Base-by-base conservation (phyloP, 2,113 vertebrate genomes). In the Phasianus colchicus region DNA sequence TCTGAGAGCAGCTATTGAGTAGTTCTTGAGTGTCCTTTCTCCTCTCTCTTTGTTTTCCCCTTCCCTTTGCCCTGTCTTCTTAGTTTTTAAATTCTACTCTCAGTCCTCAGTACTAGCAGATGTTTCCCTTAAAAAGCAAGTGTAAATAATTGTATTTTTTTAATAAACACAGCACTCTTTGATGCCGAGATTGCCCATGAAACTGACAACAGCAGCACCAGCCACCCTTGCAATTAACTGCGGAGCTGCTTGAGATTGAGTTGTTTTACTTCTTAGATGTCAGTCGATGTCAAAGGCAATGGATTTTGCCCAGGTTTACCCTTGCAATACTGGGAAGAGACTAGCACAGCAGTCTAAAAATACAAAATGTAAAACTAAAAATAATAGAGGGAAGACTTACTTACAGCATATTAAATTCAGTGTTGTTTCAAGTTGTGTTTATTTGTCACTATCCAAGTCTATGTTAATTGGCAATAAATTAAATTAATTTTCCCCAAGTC, bases 141-240 rank as follows among this genome's bases (percentile, higher is more conserved):
- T 65, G 40, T 50, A 80, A 83, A 61, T 83, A 6, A 16, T 45
- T 25, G 30, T 34, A 34, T 48, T 66, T 52, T 45, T 45, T 50
- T 50, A 50, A 34, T 47, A 61, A 40, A 84, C 6, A 8, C 15
- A 73, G n/a, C 36, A 30, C 25, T 47, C 38, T 38, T 16, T 78
- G 19, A 36, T 4, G 7, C n/a, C 3, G 7, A 40, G 13, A 21
- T 54, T 63, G 89, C n/a, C 17, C 16, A 34, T 7, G 0, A 2
- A 25, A 36, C 21, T 43, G 54, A 69, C 6, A 58, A 36, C 16
- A 69, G 16, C 3, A 55, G 17, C 36, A 24, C 58, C 17, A 25
- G 14, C 19, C 27, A n/a, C 20, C 47, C 12, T 30, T 17, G 6
- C 7, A 42, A 14, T 50, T 66, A 30, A 70, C 34, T 2, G 7